Evolutionary conservation across 2,797 vertebrate genomes (phyloP).

Genomic region (Sus cebifrons): DNA sequence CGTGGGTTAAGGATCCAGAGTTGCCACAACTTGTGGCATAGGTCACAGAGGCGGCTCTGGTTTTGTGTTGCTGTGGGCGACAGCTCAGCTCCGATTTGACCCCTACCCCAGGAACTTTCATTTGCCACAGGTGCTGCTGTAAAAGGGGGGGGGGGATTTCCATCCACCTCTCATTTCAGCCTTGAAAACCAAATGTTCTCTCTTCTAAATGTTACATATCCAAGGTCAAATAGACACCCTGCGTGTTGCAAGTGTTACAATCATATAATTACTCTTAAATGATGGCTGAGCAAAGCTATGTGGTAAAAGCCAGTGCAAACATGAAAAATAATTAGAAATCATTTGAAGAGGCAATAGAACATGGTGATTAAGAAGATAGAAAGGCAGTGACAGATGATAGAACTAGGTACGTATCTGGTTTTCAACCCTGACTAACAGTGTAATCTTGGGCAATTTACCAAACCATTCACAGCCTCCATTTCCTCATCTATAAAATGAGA

Average conservation of each 20-base stretch:
- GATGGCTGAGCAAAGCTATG: conserved; percentile 42
- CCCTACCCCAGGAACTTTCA: too few species aligned
- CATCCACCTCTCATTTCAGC: conserved; percentile 48
- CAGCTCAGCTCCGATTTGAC: too few species aligned
- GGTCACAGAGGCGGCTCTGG: too few species aligned
- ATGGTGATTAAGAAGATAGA: not conserved
- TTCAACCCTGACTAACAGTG: not conserved
- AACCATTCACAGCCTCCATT: not conserved
- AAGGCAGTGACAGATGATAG: not conserved
- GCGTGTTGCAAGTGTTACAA: not conserved
- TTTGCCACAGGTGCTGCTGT: too few species aligned
- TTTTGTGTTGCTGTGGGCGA: too few species aligned
- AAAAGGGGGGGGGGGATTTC: not conserved
- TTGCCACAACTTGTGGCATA: too few species aligned
- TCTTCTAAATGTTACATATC: conserved; percentile 27
- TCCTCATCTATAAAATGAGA: conserved; percentile 7
- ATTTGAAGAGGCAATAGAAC: not conserved
- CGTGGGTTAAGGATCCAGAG: too few species aligned
- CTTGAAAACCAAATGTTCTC: conserved; percentile 48
- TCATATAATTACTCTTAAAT: conserved; percentile 64
- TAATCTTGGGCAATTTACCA: not conserved
- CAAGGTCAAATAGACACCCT: conserved; percentile 9
- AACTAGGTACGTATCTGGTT: not conserved
- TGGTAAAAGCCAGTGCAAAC: conserved; percentile 23
- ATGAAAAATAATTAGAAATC: conserved; percentile 55